Conservation (phyloP, 2,888 invertebrate genomes). For the Oasisia sp. region DNA sequence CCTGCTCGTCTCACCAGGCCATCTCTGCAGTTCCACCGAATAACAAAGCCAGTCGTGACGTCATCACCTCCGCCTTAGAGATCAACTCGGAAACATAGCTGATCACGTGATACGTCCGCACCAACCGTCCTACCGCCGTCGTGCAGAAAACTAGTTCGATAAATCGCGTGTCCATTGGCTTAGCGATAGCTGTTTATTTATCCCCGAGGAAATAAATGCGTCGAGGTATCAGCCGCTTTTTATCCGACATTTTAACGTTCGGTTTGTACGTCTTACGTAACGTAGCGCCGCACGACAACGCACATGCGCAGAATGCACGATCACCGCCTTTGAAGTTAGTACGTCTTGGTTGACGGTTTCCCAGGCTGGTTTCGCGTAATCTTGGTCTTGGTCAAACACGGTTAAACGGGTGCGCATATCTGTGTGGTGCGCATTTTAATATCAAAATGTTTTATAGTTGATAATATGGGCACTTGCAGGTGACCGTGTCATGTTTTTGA, state of each 20-base stretch:
- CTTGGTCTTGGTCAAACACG: not conserved
- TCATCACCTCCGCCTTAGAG: not conserved
- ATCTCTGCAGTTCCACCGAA: not conserved
- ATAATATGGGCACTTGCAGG: too few relatives aligned
- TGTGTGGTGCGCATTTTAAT: too few relatives aligned
- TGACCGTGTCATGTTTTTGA: too few relatives aligned
- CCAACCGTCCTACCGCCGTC: not conserved
- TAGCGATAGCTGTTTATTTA: not conserved
- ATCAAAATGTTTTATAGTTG: too few relatives aligned
- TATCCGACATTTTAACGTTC: not conserved
- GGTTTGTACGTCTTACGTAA: not conserved
- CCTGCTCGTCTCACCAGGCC: not conserved
- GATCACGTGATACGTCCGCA: not conserved
- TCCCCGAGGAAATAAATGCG: not conserved
- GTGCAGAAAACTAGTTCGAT: not conserved
- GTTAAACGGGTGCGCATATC: too few relatives aligned
- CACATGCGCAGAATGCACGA: not conserved
- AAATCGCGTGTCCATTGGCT: not conserved
- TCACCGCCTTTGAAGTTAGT: not conserved
- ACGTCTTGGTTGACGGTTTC: not conserved
- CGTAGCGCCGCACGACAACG: not conserved
- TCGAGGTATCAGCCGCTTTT: not conserved
- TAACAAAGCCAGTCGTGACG: constrained; percentile 17
- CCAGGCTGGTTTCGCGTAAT: not conserved
- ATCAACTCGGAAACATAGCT: not conserved